Evolutionary conservation across 2,113 vertebrate genomes (phyloP).

Genomic region (Pelmatolapia mariae): DNA sequence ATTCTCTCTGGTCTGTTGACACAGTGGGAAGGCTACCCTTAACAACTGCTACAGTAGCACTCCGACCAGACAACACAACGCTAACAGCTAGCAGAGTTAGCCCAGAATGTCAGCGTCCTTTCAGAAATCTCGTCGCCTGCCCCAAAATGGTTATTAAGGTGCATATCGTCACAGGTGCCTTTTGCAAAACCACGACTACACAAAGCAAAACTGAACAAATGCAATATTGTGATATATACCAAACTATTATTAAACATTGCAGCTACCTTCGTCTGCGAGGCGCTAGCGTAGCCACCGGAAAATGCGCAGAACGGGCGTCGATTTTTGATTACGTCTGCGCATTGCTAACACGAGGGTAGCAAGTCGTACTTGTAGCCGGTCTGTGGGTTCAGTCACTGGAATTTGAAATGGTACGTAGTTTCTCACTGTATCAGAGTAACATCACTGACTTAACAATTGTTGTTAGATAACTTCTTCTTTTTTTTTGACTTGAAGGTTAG

Average conservation of each 20-base stretch:
- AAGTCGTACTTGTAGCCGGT: neutral
- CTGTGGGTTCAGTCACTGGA: neutral
- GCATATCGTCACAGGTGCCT: neutral
- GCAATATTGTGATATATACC: neutral
- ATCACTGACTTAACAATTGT: rapidly evolving
- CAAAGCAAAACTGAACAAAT: neutral
- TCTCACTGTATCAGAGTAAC: neutral
- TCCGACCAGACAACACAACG: neutral
- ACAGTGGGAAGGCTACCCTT: neutral
- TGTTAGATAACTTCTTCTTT: neutral
- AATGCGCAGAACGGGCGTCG: conserved; percentile 42
- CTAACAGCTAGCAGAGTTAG: conserved; percentile 33
- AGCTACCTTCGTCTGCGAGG: conserved; percentile 33
- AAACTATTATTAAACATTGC: neutral
- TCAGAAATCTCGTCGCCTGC: neutral
- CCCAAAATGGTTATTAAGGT: neutral
- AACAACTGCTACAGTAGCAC: neutral
- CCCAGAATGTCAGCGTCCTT: conserved; percentile 21
- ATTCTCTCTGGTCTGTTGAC: neutral
- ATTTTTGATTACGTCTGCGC: conserved; percentile 31
- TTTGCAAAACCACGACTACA: neutral
- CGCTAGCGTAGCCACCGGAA: conserved; percentile 55
- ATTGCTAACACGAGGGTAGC: conserved; percentile 36
- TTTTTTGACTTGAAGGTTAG: neutral
- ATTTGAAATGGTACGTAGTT: conserved; percentile 49